A percentile compares a stretch with the other conserved stretches of the same genome.
Conservation (phyloP, 1,140 invertebrate species). For the Calosoma granatense region DNA sequence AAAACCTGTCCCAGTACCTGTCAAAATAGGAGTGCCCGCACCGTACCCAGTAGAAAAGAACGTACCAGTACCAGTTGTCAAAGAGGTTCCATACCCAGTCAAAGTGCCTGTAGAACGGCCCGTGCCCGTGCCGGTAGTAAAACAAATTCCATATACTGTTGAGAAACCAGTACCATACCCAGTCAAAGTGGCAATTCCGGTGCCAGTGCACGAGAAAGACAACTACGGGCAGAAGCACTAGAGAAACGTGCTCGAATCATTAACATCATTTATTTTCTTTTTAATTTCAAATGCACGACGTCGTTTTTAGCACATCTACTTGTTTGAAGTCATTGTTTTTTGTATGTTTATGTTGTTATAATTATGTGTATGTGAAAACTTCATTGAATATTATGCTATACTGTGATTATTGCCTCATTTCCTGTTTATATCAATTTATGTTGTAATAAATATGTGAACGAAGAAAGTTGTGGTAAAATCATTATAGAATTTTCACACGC, state of each 20-base stretch:
- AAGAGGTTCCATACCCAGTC: conserved; percentile 25
- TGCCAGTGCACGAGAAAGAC: conserved; percentile 25
- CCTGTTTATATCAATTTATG: conserved; percentile 35
- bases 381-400: conserved; percentile 32
- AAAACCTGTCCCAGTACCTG: conserved; percentile 43
- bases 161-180: conserved; percentile 29
- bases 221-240: conserved; percentile 27
- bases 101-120: conserved; percentile 38
- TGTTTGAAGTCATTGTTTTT: not conserved
- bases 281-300: not conserved
- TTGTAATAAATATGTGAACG: conserved; percentile 36
- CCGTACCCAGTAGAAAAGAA: conserved; percentile 36
- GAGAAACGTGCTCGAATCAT: conserved; percentile 34
- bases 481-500: no score
- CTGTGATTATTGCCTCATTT: conserved; percentile 32
- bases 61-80: conserved; percentile 34
- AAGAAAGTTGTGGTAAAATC: no score
- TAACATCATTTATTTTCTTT: conserved; percentile 3
- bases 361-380: conserved; percentile 34
- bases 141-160: conserved; percentile 34
- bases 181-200: conserved; percentile 34
- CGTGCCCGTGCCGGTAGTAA: conserved; percentile 39
- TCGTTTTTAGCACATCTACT: not conserved
- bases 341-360: conserved; percentile 26
- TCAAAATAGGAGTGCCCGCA: conserved; percentile 27